Evolutionary conservation across 2,113 vertebrate species (phyloP).

Genomic region (Hydrochoerus hydrochaeris): DNA sequence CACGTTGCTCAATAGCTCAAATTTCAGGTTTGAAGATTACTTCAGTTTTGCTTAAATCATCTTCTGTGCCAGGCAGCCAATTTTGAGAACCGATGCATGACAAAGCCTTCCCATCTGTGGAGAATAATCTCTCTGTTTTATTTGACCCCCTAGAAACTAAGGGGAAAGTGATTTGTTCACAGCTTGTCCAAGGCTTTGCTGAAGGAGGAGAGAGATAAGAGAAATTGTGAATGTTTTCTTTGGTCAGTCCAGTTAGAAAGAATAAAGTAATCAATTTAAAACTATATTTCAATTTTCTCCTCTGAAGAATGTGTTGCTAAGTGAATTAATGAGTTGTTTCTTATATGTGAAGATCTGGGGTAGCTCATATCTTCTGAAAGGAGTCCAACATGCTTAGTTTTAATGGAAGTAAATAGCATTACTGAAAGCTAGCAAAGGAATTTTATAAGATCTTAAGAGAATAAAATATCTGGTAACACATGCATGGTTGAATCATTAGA

Average conservation of each 20-base stretch:
- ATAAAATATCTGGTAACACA: neutral
- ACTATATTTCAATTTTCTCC: constrained; percentile 69
- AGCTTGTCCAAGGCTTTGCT: constrained; percentile 68
- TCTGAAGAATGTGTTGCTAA: constrained; percentile 70
- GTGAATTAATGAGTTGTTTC: constrained; percentile 45
- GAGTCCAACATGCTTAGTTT: constrained; percentile 64
- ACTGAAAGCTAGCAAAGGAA: neutral
- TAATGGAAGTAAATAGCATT: constrained; percentile 36
- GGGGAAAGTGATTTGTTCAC: constrained; percentile 67
- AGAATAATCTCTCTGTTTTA: constrained; percentile 77
- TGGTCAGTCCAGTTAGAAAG: constrained; percentile 75
- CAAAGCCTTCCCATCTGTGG: constrained; percentile 77
- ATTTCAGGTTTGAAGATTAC: constrained; percentile 86
- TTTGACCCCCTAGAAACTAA: constrained; percentile 79
- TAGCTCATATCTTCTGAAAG: constrained; percentile 34
- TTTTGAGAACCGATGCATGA: constrained; percentile 81
- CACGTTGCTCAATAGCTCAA: constrained; percentile 82
- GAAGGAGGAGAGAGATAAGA: constrained; percentile 42
- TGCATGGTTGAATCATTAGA: neutral
- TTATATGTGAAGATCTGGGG: constrained; percentile 76
- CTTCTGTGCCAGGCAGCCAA: constrained; percentile 81
- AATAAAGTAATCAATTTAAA: constrained; percentile 50
- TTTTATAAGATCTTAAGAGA: neutral
- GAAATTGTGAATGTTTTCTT: constrained; percentile 60
- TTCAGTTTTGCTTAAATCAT: constrained; percentile 86